Evolutionary conservation across 2,113 vertebrate species (phyloP), one percentile per base, ranked within the genome.

Genomic region (Dascyllus trimaculatus): DNA sequence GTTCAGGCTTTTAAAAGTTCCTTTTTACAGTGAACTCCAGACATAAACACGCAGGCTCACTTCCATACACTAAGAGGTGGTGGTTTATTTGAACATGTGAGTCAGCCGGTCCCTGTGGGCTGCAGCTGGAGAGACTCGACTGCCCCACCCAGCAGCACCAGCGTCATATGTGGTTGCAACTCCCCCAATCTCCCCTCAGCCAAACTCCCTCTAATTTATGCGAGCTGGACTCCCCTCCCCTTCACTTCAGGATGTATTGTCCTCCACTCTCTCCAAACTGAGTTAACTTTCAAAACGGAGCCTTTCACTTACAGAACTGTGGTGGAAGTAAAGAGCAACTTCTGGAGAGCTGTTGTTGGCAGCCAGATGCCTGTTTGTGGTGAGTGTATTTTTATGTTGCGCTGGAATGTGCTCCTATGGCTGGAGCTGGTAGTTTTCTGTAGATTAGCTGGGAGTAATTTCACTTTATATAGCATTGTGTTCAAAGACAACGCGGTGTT

Each of bases 21-120:
- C 8, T 35, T 35, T 35, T 35, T 35, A 35, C 9, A 35, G 32
- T 35, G 32, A 8, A 48, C 35, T 60, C 25, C 81, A 78, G 76
- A 75, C 77, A 68, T 57, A 75, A 80, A 86, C 68, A 65, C 3
- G 38, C 40, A 58, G 74, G 22, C 80, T 14, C 49, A 48, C 65
- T 35, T 69, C 68, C 59, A 22, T 56, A 69, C 68, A 46, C 74
- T 54, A 8, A 38, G 75, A 82, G 65, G 63, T 85, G 81, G 71
- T 81, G 86, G 87, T 87, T 89, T 92, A 83, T 91, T 86, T 91
- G 85, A 85, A 70, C 83, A 62, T 70, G 85, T 92, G 89, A 93
- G 78, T 93, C 89, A 90, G 73, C 26, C 49, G 4, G 78, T 82
- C 83, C 49, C 64, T 58, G 70, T 80, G 71, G 83, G 74, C 66